Evolutionary conservation across 2,113 vertebrate genomes (phyloP), one percentile per base, ranked within the genome.

Genomic region (Aptenodytes patagonicus): DNA sequence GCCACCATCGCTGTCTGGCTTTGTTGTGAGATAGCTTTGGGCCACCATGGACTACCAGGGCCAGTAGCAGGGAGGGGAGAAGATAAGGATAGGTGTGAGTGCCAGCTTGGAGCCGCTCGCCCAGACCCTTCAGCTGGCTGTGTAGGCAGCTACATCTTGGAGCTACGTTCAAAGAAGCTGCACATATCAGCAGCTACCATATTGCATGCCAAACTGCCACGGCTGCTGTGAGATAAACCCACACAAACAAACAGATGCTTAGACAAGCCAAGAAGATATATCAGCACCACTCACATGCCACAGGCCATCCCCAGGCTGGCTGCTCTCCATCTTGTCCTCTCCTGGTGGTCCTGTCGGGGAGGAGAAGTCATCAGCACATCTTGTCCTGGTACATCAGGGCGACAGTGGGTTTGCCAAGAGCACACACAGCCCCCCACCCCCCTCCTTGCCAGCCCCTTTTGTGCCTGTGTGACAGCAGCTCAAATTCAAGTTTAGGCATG

Each of bases 211-310:
- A 89, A 89, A 51, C 60, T 86, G 71, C 93, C 69, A 11, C 25
- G 88, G 94, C 92, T 94, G 95, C 95, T 95, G 91, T 32, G 84
- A 79, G 91, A 89, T 57, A 82, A 96, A 76, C 83, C 94, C 95
- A 71, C 97, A 93, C 91, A 89, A 94, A 91, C 94, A 95, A 94
- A 96, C 86, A 95, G 87, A 47, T 11, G 32, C 69, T 61, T 7
- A 7, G 72, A 66, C 36, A 28, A 47, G 69, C 77, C 69, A 11
- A 55, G 55, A 6, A 6, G 60, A 60, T 14, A 3, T 20, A 52
- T 19, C 87, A 14, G 79, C 87, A 10, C 1, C 1, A 6, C 70
- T 83, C 18, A 2, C 85, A 12, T 25, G n/a, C 55, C 70, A 24
- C 1, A 5, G 64, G 75, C 71, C 47, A 62, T 11, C 68, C 77